These are phyloP conservation scores for Eupleurogrammus muticus DNA, from an alignment of 2,797 vertebrate species.

Conservation along the genomic window DNA sequence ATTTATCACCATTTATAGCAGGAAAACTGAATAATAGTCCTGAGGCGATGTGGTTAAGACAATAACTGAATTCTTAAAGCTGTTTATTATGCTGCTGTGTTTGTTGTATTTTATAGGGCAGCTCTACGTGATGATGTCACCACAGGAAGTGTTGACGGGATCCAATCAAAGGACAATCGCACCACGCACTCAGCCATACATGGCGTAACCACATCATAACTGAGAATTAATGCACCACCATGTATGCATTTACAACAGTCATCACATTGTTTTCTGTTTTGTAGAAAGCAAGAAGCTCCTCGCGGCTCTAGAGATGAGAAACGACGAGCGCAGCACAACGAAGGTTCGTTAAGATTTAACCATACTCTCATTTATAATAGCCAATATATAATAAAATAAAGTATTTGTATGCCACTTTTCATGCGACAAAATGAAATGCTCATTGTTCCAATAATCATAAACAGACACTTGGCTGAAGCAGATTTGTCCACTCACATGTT, in stretches of 20 bases:
- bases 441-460: too few relatives aligned
- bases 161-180: slow-evolving; percentile 90
- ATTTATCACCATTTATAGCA: too few relatives aligned
- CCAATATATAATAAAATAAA: too few relatives aligned
- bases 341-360: slow-evolving; percentile 57
- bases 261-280: not conserved
- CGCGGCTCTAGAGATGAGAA: slow-evolving; percentile 76
- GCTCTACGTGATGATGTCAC: slow-evolving; percentile 97
- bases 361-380: too few relatives aligned
- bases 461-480: too few relatives aligned
- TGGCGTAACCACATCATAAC: slow-evolving; percentile 82
- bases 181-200: slow-evolving; percentile 92
- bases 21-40: too few relatives aligned
- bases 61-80: not conserved
- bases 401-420: too few relatives aligned
- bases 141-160: slow-evolving; percentile 92
- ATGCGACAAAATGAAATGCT: too few relatives aligned
- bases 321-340: slow-evolving; percentile 77
- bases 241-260: not conserved
- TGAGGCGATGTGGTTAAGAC: too few relatives aligned
- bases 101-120: slow-evolving; percentile 82
- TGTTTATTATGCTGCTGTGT: too few relatives aligned
- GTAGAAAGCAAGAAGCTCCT: slow-evolving; percentile 76
- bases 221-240: not conserved
- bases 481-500: too few relatives aligned